Percentiles rank a stretch among this genome's conserved stretches.
These are phyloP conservation scores for Caenorhabditis briggsae DNA, from an alignment of 1,140 invertebrate species.

Conservation along the genomic window DNA sequence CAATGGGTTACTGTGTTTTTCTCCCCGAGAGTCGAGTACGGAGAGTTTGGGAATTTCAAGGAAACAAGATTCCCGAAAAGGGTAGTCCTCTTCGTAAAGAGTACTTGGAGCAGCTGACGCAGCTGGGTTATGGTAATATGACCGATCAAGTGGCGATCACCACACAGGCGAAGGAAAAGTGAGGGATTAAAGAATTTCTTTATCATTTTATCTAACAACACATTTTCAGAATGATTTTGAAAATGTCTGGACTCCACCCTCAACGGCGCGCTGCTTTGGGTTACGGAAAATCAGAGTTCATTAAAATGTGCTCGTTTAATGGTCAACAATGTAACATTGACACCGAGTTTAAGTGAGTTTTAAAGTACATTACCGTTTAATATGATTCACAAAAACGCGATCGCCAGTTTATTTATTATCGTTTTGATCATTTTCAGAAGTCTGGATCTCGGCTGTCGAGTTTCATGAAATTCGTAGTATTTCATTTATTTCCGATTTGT, in stretches of 20 bases:
- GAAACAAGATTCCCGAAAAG: slow-evolving; percentile 74
- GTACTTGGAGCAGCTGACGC: slow-evolving; percentile 65
- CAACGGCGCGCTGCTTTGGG: slow-evolving; percentile 74
- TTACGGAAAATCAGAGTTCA: slow-evolving; percentile 77
- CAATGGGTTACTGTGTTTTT: slow-evolving; percentile 73
- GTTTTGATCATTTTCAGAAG: no score
- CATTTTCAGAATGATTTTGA: slow-evolving; percentile 71
- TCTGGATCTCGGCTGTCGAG: no score
- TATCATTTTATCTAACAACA: no score
- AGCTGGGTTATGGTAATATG: slow-evolving; percentile 66
- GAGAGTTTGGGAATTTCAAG: slow-evolving; percentile 75
- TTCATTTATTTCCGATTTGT: no score
- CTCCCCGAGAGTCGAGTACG: slow-evolving; percentile 72
- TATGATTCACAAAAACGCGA: no score
- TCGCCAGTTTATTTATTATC: no score
- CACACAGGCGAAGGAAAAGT: slow-evolving; percentile 67
- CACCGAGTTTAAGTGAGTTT: slow-evolving; percentile 68
- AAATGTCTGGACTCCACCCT: slow-evolving; percentile 73
- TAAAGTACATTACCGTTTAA: no score
- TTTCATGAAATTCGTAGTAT: no score
- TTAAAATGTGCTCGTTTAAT: slow-evolving; percentile 77
- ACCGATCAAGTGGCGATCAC: slow-evolving; percentile 69
- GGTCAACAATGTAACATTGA: slow-evolving; percentile 74
- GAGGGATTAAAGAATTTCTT: no score
- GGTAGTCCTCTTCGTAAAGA: slow-evolving; percentile 71